A percentile compares a stretch with the other conserved stretches of the same genome.
Evolutionary conservation across 2,113 vertebrate genomes (phyloP).

Genomic region (Apeltes quadracus): DNA sequence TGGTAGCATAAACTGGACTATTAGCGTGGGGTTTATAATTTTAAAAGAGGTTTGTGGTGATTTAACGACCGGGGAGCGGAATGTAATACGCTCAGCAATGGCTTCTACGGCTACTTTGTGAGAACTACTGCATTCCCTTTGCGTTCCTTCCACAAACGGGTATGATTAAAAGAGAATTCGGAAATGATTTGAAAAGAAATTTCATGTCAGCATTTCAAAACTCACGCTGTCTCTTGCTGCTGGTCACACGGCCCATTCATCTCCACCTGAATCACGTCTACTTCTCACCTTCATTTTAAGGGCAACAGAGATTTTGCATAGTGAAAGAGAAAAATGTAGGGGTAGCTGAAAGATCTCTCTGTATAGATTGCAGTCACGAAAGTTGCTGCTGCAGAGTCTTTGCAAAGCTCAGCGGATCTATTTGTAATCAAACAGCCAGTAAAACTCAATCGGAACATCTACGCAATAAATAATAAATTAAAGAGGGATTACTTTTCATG

Average conservation of each 20-base stretch:
- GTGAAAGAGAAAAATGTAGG: background rate
- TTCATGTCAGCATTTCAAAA: background rate
- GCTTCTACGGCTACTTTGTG: conserved; percentile 9
- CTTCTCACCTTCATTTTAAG: background rate
- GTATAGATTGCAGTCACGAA: background rate
- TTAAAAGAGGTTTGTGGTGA: conserved; percentile 1
- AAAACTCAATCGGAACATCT: conserved; percentile 5
- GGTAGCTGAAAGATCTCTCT: conserved; percentile 2
- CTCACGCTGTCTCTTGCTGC: background rate
- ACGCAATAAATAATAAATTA: background rate
- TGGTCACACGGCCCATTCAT: background rate
- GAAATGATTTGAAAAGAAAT: background rate
- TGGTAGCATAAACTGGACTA: conserved; percentile 21
- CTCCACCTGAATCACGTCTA: background rate
- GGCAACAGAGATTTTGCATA: background rate
- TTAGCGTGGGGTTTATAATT: conserved; percentile 11
- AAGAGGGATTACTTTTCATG: background rate
- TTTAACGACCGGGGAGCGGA: conserved; percentile 15
- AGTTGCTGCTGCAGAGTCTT: conserved; percentile 8
- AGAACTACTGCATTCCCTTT: background rate
- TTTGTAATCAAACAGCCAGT: background rate
- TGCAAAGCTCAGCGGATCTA: background rate
- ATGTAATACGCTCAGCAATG: conserved; percentile 2
- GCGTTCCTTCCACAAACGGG: background rate
- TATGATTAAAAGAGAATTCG: conserved; percentile 16